Evolutionary conservation across 2,888 invertebrate species (phyloP), one percentile per base, ranked within the genome.

Genomic region (Napeogenes sylphis): DNA sequence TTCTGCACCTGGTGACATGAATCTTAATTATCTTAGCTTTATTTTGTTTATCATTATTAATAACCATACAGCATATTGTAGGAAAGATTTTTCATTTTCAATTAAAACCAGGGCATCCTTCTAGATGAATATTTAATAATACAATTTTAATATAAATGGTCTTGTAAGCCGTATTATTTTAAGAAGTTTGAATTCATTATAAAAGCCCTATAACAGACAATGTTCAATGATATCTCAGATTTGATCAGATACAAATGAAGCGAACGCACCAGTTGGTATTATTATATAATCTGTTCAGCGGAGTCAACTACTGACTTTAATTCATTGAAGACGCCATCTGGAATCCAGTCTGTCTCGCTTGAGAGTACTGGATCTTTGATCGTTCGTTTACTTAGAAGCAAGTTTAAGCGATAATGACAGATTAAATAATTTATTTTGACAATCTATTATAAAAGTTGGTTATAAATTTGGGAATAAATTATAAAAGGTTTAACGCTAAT

Each of bases 1-100:
- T 79, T 77, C 78, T 78, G 78, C 90, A 88, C 86, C 88, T 89
- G 89, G 79, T 85, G 85, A 83, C 85, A 79, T 75, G 79, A 80
- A 84, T 51, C 10, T 51, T 32, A 5, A 55, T 32, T 35, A 32
- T 14, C 14, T 33, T 55, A 30, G 21, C 55, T 38, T 38, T 38
- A 55, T 55, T n/a, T 32, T 55, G 13, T n/a, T 14, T 55, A 14
- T 21, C 21, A 21, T n/a, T 55, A 10, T 10, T 42, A 42, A 42
- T 42, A 42, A 42, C 10, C 12, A 10, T 10, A 42, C 12, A 42
- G 8, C 10, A 42, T 42, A 35, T 35, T 4, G 21, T 21, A 21
- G 21, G 21, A 21, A 21, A 21, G 38, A 38, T 38, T 38, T 6
- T 38, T 4, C 38, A 38, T 38, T 38, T 38, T 38, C 5, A 38